A percentile compares a stretch with the other conserved stretches of the same genome.
Conservation (phyloP, 1,140 invertebrate genomes). For the Laupala kohalensis region DNA sequence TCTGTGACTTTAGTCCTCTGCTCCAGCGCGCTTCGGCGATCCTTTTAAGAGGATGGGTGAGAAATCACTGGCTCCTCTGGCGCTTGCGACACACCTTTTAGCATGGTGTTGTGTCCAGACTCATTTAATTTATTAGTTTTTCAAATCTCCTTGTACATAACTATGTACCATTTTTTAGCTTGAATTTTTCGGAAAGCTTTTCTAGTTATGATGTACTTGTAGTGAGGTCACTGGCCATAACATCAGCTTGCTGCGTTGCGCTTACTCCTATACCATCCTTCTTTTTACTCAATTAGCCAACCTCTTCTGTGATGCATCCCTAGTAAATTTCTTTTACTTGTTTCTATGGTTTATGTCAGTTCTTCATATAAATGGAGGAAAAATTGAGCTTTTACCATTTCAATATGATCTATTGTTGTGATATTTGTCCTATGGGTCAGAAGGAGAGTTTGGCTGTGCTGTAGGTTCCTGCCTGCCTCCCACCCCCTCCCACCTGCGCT, state of each 20-base stretch:
- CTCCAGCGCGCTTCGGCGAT: constrained; percentile 9
- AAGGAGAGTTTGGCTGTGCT: not conserved
- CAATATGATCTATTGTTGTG: not conserved
- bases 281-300: not conserved
- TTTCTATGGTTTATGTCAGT: not conserved
- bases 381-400: not conserved
- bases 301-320: not conserved
- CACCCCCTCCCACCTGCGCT: no score
- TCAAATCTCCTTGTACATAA: no score
- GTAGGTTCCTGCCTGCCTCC: not conserved
- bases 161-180: no score
- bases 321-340: not conserved
- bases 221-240: not conserved
- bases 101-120: not conserved
- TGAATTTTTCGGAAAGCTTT: no score
- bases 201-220: no score
- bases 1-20: not conserved
- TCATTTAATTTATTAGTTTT: no score
- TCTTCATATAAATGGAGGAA: not conserved
- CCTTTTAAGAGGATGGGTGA: not conserved
- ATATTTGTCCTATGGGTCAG: no score
- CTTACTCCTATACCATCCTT: not conserved
- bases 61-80: not conserved
- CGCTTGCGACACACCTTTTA: not conserved
- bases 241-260: not conserved